phyloP scores from a whole-genome alignment of 2,888 invertebrate species.

The Microctonus hyperodae region DNA sequence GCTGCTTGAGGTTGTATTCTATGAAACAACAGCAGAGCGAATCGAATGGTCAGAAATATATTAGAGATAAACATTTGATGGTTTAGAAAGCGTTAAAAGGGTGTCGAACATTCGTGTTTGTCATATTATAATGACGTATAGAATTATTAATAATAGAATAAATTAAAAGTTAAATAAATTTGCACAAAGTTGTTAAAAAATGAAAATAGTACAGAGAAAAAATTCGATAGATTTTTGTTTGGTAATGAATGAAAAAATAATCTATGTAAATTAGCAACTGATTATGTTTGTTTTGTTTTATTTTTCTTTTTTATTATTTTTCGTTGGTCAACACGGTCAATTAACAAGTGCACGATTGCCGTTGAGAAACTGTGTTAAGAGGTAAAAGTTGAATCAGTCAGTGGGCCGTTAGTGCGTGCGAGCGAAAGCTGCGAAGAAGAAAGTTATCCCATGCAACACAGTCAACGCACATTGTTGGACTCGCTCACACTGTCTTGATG shows the following conservation, averaged over 20 bases:
- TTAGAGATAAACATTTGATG: constrained; percentile 20
- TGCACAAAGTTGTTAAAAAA: background rate
- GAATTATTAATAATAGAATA: background rate
- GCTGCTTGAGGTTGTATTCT: constrained; percentile 72
- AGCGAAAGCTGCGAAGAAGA: constrained; percentile 57
- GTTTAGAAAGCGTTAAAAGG: constrained; percentile 43
- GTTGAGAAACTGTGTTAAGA: constrained; percentile 60
- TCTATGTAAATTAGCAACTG: background rate
- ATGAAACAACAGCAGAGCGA: constrained; percentile 33
- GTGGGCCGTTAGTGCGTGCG: constrained; percentile 54
- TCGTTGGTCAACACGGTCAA: background rate
- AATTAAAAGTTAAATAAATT: background rate
- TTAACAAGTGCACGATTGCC: constrained; percentile 8
- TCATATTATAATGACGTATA: background rate
- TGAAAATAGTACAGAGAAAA: too few relatives aligned
- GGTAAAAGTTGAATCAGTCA: constrained; percentile 62
- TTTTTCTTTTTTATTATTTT: background rate
- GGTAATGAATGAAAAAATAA: background rate
- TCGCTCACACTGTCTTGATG: background rate
- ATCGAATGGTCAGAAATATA: constrained; percentile 11
- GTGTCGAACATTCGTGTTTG: constrained; percentile 4
- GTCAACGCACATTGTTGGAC: constrained; percentile 23
- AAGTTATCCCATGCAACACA: constrained; percentile 48
- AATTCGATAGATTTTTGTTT: background rate
- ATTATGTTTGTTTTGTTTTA: too few relatives aligned